Base-by-base conservation (phyloP, 2,113 vertebrate species). In the Mus spicilegus region DNA sequence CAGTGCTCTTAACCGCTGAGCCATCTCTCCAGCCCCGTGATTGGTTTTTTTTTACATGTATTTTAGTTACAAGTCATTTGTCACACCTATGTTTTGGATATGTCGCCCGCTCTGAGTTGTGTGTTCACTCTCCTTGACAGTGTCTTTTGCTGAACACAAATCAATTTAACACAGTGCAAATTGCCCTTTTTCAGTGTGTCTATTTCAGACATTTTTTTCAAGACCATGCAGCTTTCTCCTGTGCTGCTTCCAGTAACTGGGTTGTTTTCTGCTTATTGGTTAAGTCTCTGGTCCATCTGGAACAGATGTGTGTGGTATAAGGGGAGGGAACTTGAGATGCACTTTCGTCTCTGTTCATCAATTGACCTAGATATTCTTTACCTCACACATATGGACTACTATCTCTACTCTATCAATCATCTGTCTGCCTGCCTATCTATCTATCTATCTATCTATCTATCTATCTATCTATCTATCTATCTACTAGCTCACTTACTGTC, bases 131-230 rank as follows among this genome's bases (percentile, higher is more conserved):
- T 88, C 61, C 24, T 49, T 22, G 30, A 4, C 22, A 14, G 26
- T 88, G 14, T 88, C 46, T 88, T 95, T 87, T 91, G n/a, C 63
- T 67, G 28, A 65, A 26, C 20, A 93, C 28, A 82, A 81, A 33
- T 78, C 63, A 72, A 70, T 90, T 39, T 84, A 77, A 84, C 90
- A 12, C 22, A 63, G 10, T 5, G 42, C 7, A 94, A 54, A 20
- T 78, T 49, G 39, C 65, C 33, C 51, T 61, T 49, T 93, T 42
- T 6, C 36, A 73, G 42, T 73, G 39, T 36, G 9, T 84, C 10
- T 76, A 54, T 84, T 82, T 65, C 63, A 93, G 75, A 90, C 73
- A 20, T 49, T 58, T 76, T 76, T 72, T 54, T 70, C 63, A 94
- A 67, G 33, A 16, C 39, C 14, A 39, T 56, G 33, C 84, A 28